Evolutionary conservation across 2,888 invertebrate species (phyloP), one percentile per base, ranked within the genome.

Genomic region (Diadromus collaris): DNA sequence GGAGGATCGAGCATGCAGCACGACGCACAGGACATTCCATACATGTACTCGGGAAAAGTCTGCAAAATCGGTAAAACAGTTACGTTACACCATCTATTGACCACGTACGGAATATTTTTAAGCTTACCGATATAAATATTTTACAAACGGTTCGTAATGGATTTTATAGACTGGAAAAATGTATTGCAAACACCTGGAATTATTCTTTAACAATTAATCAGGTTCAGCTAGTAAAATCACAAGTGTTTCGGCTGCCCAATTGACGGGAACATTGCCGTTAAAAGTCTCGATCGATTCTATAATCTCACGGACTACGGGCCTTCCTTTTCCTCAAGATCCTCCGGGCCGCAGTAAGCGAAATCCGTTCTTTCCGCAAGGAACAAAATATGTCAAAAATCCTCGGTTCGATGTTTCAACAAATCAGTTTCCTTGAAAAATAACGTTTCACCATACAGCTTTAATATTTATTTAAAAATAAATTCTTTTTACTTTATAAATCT

Each of bases 61-160:
- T 63, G 56, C 10, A 58, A 73, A 67, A 60, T 46, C 46, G 13
- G 44, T 24, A 19, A 60, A 65, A 73, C 64, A 24, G 19, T 19
- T 19, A 21, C 41, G n/a, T 54, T 29, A 48, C 19, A n/a, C 48
- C 48, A n/a, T n/a, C 48, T 9, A 48, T 19, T 48, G 27, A 54
- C n/a, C 5, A 1, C 16, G 29, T 54, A 54, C 13, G 6, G 54
- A 27, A 54, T 54, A 54, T 54, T 54, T 10, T 3, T 13, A 54
- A 10, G 54, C 27, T 13, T 27, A 27, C 27, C 54, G 7, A 54
- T 54, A 54, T n/a, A 29, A 56, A 56, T 29, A 56, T 56, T 56
- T 56, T 56, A 16, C 2, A 29, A 56, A 27, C 7, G 27, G 6
- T n/a, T 56, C 16, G 6, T 6, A 27, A 56, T 56, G 24, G 16